These are phyloP conservation scores for Aptenodytes patagonicus DNA, from an alignment of 2,113 vertebrate genomes.

Conservation along the genomic window DNA sequence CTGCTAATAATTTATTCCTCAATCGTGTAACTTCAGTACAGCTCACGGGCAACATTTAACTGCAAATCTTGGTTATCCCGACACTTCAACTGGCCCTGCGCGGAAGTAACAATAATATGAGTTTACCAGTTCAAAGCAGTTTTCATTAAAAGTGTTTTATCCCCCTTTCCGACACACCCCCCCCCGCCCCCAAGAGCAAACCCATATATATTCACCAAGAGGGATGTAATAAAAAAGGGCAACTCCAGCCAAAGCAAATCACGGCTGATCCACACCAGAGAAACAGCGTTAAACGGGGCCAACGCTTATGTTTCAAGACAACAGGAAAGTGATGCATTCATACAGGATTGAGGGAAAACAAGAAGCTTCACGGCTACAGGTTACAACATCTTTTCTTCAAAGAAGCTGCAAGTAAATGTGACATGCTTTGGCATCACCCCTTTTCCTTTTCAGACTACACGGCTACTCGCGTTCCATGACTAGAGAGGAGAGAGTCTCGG, in stretches of 20 bases:
- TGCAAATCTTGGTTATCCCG: fast-evolving
- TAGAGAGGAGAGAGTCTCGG: background rate
- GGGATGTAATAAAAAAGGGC: background rate
- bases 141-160: background rate
- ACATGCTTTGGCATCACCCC: fast-evolving
- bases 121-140: background rate
- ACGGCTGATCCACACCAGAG: background rate
- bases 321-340: fast-evolving
- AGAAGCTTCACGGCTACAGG: background rate
- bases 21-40: fast-evolving
- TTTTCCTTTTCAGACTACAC: background rate
- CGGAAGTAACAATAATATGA: fast-evolving
- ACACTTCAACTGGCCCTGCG: fast-evolving
- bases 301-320: fast-evolving
- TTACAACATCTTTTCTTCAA: background rate
- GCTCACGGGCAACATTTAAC: fast-evolving
- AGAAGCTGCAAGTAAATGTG: background rate
- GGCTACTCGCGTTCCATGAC: background rate
- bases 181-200: background rate
- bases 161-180: no score
- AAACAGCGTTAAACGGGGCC: fast-evolving
- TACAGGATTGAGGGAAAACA: background rate
- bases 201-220: background rate
- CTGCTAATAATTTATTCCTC: background rate
- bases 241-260: background rate